Base-by-base conservation (phyloP, 2,888 invertebrate genomes). In the Catocala nupta region DNA sequence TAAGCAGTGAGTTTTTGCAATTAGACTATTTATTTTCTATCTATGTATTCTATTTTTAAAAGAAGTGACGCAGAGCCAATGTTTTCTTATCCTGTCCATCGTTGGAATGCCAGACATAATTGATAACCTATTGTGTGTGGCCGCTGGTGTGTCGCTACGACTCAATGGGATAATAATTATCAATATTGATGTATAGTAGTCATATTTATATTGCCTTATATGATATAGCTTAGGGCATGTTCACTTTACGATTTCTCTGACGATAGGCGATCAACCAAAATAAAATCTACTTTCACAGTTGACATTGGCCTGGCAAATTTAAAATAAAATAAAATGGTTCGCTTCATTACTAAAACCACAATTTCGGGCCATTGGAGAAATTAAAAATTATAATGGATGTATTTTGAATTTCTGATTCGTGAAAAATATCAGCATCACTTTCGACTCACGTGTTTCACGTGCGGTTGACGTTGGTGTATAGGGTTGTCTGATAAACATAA, bases 381-480 rank as follows among this genome's bases (percentile, higher is more conserved):
- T 71, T 60, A 65, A 50, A 73, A 78, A 73, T 67, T 77, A 16
- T 53, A 71, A 75, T 73, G 36, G 25, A 10, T 50, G 25, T 45
- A 63, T 47, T 77, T 75, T 57, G 63, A 77, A 77, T 68, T 71
- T 73, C 53, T 59, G 47, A 67, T 69, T n/a, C 52, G 42, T 42
- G 13, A 55, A 62, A 68, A 64, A 55, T 53, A 64, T 55, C 13
- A 12, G 34, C 53, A 63, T 61, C 53, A 79, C 78, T 73, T 81
- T 75, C 70, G n/a, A 58, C 65, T 78, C 81, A 82, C 81, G 77
- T 82, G 76, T 68, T 55, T 72, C 79, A 82, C 81, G 81, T 78
- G 73, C 57, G 16, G 12, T 25, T 56, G 12, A 16, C 65, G 47
- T n/a, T 55, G 49, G 49, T 57, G 5, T 11, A 5, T 59, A 75